Conservation (phyloP, 2,888 invertebrate species). For the Matsumyia berberina region DNA sequence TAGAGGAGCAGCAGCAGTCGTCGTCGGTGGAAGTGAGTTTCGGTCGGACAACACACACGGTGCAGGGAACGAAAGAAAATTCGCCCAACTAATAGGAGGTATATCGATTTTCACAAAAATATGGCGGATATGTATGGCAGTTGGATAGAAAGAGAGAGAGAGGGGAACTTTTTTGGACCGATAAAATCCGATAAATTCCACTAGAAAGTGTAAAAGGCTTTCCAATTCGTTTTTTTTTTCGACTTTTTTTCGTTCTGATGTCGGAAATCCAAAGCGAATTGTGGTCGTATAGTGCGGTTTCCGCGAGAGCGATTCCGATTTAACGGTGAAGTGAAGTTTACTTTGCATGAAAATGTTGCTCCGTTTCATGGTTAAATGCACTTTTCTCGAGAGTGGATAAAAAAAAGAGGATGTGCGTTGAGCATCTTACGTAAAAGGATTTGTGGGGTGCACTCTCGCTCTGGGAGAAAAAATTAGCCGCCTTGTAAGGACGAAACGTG, state of each 20-base stretch:
- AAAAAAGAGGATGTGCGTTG: slow-evolving; percentile 55
- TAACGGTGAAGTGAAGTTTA: slow-evolving; percentile 67
- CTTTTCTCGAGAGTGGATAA: slow-evolving; percentile 56
- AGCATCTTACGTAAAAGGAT: slow-evolving; percentile 75
- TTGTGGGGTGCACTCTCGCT: slow-evolving; percentile 51
- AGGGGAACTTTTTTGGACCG: slow-evolving; percentile 62
- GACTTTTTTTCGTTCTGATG: slow-evolving; percentile 11
- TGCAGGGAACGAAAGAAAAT: slow-evolving; percentile 70
- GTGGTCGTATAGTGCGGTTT: slow-evolving; percentile 66
- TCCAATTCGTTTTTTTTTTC: slow-evolving; percentile 23
- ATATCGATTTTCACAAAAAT: slow-evolving; percentile 76
- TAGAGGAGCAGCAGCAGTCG: slow-evolving; percentile 56
- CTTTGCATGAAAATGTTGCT: slow-evolving; percentile 47
- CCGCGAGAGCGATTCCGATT: slow-evolving; percentile 31
- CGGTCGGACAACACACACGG: slow-evolving; percentile 51
- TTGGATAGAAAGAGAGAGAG: slow-evolving; percentile 71
- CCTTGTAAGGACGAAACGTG: slow-evolving; percentile 51
- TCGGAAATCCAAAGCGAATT: slow-evolving; percentile 66
- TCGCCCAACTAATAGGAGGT: slow-evolving; percentile 76
- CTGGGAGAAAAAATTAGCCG: slow-evolving; percentile 42
- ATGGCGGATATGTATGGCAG: slow-evolving; percentile 69
- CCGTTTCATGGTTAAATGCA: slow-evolving; percentile 70
- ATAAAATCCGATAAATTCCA: slow-evolving; percentile 75
- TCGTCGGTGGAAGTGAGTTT: slow-evolving; percentile 45
- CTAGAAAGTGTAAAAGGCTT: slow-evolving; percentile 74